Evolutionary conservation across 2,797 vertebrate genomes (phyloP).

Genomic region (Phrynocephalus vlangalii): DNA sequence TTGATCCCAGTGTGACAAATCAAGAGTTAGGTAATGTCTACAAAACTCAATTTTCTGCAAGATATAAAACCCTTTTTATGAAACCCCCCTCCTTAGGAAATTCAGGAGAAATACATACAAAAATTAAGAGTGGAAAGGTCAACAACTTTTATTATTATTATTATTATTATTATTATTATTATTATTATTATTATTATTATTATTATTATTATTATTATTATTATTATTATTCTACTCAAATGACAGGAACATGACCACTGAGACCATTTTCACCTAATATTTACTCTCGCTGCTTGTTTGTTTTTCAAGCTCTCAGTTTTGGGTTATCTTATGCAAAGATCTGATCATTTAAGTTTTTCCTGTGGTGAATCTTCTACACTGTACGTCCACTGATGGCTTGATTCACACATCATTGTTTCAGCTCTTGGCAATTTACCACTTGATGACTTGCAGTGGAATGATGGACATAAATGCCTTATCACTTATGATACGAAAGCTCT

Average conservation of each 20-base stretch:
- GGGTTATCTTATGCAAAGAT: constrained; percentile 64
- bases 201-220: constrained; percentile 76
- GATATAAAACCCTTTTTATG: constrained; percentile 87
- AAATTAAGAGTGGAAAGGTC: constrained; percentile 76
- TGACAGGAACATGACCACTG: constrained; percentile 66
- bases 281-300: constrained; percentile 67
- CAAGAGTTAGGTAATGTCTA: constrained; percentile 90
- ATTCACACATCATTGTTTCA: background rate
- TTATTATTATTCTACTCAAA: constrained; percentile 74
- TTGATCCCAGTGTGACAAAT: constrained; percentile 90
- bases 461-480: background rate
- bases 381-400: background rate
- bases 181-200: no score
- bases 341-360: constrained; percentile 35
- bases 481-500: background rate
- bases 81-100: constrained; percentile 84
- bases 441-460: background rate
- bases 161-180: no score
- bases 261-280: constrained; percentile 72
- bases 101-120: constrained; percentile 77
- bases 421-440: background rate
- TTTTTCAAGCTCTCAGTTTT: constrained; percentile 45
- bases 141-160: constrained; percentile 53
- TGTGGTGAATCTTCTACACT: background rate
- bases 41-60: constrained; percentile 89